phyloP scores from a whole-genome alignment of 1,140 invertebrate genomes.

The Drosophila lowei region DNA sequence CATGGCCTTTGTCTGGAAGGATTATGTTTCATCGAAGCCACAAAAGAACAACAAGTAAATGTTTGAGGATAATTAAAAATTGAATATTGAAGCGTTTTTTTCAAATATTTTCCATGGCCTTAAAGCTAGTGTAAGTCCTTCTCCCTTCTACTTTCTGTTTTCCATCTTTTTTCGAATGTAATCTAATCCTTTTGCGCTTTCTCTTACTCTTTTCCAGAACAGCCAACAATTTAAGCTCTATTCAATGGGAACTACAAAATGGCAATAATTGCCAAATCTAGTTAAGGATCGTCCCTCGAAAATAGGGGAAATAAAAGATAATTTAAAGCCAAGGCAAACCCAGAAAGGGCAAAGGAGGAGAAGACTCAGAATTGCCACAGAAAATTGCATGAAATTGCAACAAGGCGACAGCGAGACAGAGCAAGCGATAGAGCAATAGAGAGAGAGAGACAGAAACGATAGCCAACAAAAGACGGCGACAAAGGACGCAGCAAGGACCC shows the following conservation, averaged over 20 bases:
- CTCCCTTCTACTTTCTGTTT: neutral
- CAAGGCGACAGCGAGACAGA: constrained; percentile 2
- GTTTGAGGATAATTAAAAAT: too few species aligned
- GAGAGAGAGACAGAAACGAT: too few species aligned
- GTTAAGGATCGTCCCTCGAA: constrained; percentile 26
- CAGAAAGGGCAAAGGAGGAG: constrained; percentile 28
- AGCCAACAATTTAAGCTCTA: constrained; percentile 17
- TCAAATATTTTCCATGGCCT: too few species aligned
- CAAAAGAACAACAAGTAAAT: constrained; percentile 19
- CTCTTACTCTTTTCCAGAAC: constrained; percentile 22
- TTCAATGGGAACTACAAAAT: constrained; percentile 42
- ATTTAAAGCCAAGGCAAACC: constrained; percentile 29
- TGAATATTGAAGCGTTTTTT: too few species aligned
- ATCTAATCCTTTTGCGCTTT: constrained; percentile 23
- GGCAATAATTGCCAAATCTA: constrained; percentile 51
- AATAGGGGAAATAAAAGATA: constrained; percentile 26
- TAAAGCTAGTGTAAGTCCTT: too few species aligned
- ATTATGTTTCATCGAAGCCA: constrained; percentile 30
- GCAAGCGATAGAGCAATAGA: constrained; percentile 1
- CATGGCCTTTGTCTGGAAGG: constrained; percentile 23
- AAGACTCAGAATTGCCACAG: constrained; percentile 50
- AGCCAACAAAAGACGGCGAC: constrained; percentile 23
- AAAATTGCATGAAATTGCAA: constrained; percentile 67
- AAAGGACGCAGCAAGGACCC: constrained; percentile 29
- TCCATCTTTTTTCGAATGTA: neutral